Evolutionary conservation across 2,113 vertebrate species (phyloP).

Genomic region (Cryptotis parvus): DNA sequence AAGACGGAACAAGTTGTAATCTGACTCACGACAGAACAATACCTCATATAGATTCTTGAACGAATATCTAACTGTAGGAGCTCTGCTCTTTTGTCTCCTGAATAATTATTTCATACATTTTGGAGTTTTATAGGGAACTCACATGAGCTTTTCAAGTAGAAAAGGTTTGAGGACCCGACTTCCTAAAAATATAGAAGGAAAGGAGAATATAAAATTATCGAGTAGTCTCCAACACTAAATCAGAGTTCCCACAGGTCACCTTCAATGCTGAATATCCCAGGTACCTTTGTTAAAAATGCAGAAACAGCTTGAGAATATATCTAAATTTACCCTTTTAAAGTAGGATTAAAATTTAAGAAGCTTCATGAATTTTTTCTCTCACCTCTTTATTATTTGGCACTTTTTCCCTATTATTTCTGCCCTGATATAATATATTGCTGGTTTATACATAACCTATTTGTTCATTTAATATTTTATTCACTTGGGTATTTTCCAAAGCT

Average conservation of each 20-base stretch:
- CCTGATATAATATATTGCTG: conserved; percentile 57
- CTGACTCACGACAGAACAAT: conserved; percentile 67
- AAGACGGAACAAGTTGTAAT: conserved; percentile 43
- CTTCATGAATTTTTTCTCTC: conserved; percentile 77
- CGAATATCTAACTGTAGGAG: conserved; percentile 59
- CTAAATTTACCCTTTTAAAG: conserved; percentile 64
- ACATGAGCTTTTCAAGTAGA: conserved; percentile 77
- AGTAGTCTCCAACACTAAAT: background rate
- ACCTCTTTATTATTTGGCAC: conserved; percentile 65
- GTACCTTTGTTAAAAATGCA: conserved; percentile 73
- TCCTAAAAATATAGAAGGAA: conserved; percentile 66
- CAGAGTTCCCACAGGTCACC: conserved; percentile 30
- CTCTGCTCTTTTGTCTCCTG: conserved; percentile 75
- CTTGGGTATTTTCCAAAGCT: background rate
- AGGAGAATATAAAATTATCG: conserved; percentile 53
- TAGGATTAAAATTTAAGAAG: conserved; percentile 70
- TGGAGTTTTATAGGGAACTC: conserved; percentile 64
- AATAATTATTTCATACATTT: conserved; percentile 80
- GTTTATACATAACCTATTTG: background rate
- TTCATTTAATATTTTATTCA: background rate
- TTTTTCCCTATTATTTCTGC: conserved; percentile 61
- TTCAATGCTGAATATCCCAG: conserved; percentile 64
- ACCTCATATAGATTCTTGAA: conserved; percentile 59
- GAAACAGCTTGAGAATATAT: conserved; percentile 73
- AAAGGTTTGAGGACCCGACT: conserved; percentile 61